phyloP scores from a whole-genome alignment of 1,140 invertebrate genomes.

The Agrilus planipennis region DNA sequence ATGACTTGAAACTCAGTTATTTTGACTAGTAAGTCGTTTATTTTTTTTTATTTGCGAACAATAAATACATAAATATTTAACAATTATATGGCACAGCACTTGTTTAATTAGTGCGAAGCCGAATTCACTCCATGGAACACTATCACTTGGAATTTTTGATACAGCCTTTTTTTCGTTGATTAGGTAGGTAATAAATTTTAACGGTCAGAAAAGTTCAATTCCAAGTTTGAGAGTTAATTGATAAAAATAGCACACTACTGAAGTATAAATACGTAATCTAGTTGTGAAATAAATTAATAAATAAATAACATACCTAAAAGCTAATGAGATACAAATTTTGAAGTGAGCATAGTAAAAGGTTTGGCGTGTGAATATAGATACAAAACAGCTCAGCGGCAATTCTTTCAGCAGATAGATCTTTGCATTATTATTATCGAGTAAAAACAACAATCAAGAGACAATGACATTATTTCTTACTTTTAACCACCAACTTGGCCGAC shows the following conservation, averaged over 20 bases:
- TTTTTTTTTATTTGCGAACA: slow-evolving; percentile 5
- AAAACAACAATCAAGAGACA: not conserved
- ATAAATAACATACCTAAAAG: not conserved
- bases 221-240: not conserved
- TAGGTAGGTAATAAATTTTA: too few relatives aligned
- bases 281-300: not conserved
- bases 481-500: slow-evolving; percentile 85
- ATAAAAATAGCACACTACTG: slow-evolving; percentile 1
- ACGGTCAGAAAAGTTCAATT: not conserved
- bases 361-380: too few relatives aligned
- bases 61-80: slow-evolving; percentile 6
- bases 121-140: slow-evolving; percentile 27
- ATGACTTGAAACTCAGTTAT: not conserved
- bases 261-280: not conserved
- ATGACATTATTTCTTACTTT: slow-evolving; percentile 88
- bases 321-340: not conserved
- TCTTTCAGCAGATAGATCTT: not conserved
- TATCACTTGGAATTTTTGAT: slow-evolving; percentile 32
- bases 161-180: slow-evolving; percentile 11
- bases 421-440: not conserved
- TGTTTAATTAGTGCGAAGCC: slow-evolving; percentile 12
- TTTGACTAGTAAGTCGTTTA: slow-evolving; percentile 3
- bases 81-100: slow-evolving; percentile 12
- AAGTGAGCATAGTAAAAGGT: too few relatives aligned
- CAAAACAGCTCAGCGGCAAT: too few relatives aligned